A percentile compares a stretch with the other conserved stretches of the same genome.
These are phyloP conservation scores for Chironomus striatipennis DNA, from an alignment of 1,140 invertebrate genomes.

Conservation along the genomic window DNA sequence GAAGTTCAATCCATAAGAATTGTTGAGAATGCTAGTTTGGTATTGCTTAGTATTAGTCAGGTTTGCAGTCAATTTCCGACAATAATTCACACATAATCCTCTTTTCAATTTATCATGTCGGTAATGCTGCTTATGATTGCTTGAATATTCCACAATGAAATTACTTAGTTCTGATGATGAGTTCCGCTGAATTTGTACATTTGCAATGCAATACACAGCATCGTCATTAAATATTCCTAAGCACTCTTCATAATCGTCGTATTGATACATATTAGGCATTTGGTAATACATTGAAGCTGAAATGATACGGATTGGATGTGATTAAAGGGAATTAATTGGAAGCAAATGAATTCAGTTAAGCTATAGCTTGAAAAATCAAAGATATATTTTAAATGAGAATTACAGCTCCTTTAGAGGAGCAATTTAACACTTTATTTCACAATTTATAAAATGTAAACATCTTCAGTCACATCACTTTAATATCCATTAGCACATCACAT, in stretches of 20 bases:
- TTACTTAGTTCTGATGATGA: background rate
- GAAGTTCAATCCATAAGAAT: background rate
- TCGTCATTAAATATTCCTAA: background rate
- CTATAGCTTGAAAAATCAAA: too few species aligned
- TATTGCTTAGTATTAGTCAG: background rate
- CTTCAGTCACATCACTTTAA: too few species aligned
- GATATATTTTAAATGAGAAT: too few species aligned
- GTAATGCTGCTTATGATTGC: slow-evolving; percentile 41
- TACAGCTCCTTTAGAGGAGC: too few species aligned
- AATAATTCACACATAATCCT: slow-evolving; percentile 42
- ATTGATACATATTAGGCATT: background rate
- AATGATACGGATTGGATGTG: too few species aligned
- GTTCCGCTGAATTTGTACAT: background rate
- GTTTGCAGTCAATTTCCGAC: slow-evolving; percentile 26
- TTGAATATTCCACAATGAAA: slow-evolving; percentile 34
- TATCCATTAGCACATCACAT: too few species aligned
- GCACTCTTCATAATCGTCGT: background rate
- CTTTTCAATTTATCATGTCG: slow-evolving; percentile 45
- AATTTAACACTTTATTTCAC: too few species aligned
- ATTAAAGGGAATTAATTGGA: too few species aligned
- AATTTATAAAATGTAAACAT: too few species aligned
- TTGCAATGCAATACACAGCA: background rate
- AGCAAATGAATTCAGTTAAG: too few species aligned
- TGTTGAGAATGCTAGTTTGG: background rate
- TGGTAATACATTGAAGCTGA: background rate